Evolutionary conservation across 2,113 vertebrate genomes (phyloP).

Genomic region (Collichthys lucidus): DNA sequence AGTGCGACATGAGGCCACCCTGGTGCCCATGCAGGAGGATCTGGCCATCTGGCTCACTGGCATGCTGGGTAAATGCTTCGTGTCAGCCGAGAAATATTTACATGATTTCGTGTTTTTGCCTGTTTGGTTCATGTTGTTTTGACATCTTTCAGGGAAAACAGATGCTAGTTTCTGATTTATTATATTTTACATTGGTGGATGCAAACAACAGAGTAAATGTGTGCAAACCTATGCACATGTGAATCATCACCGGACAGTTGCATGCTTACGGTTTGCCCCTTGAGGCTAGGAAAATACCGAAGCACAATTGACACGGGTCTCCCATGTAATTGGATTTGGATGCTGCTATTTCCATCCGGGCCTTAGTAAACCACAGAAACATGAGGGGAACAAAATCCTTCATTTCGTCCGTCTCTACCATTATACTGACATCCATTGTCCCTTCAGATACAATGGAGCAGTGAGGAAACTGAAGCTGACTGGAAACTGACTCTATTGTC

Average conservation of each 20-base stretch:
- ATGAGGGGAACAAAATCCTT: constrained; percentile 50
- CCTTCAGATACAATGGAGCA: constrained; percentile 37
- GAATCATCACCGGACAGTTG: constrained; percentile 1
- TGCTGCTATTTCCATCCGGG: constrained; percentile 31
- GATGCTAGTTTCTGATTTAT: not conserved
- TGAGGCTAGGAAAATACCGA: constrained; percentile 44
- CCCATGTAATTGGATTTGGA: constrained; percentile 67
- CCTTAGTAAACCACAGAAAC: constrained; percentile 31
- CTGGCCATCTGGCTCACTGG: constrained; percentile 94
- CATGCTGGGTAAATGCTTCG: constrained; percentile 87
- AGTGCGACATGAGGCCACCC: constrained; percentile 91
- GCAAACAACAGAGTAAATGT: not conserved
- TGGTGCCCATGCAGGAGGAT: constrained; percentile 97
- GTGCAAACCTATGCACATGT: not conserved
- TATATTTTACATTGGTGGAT: not conserved
- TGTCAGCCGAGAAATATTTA: not conserved
- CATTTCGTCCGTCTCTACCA: constrained; percentile 17
- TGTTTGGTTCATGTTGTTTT: not conserved
- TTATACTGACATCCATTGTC: constrained; percentile 65
- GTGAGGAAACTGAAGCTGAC: constrained; percentile 60
- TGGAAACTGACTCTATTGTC: constrained; percentile 60
- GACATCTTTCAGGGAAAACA: not conserved
- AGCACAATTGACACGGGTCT: constrained; percentile 38
- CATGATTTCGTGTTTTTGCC: not conserved
- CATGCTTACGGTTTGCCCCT: constrained; percentile 16